Evolutionary conservation across 2,113 vertebrate genomes (phyloP).

Genomic region (Etheostoma cragini): DNA sequence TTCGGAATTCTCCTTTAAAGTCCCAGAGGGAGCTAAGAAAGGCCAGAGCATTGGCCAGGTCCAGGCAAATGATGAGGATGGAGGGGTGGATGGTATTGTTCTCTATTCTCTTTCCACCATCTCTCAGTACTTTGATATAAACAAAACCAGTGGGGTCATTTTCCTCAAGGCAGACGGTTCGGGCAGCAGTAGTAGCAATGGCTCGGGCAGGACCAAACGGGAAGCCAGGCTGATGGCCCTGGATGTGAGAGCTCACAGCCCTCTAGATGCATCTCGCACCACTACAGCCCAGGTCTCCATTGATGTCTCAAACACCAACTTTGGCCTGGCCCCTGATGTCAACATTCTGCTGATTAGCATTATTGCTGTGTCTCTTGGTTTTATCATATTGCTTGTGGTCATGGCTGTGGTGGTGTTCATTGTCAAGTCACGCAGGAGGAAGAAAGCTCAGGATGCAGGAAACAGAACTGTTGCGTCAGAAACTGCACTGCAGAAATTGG

Average conservation of each 20-base stretch:
- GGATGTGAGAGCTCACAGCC: slow-evolving; percentile 92
- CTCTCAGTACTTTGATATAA: slow-evolving; percentile 94
- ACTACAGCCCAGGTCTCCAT: slow-evolving; percentile 87
- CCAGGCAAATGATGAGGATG: slow-evolving; percentile 93
- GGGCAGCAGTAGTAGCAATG: slow-evolving; percentile 83
- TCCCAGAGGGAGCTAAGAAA: slow-evolving; percentile 91
- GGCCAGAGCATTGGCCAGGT: slow-evolving; percentile 93
- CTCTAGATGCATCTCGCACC: slow-evolving; percentile 89
- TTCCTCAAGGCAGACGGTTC: slow-evolving; percentile 91
- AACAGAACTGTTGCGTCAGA: slow-evolving; percentile 80
- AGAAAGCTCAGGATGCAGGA: slow-evolving; percentile 81
- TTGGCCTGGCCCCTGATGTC: slow-evolving; percentile 90
- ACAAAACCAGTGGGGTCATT: slow-evolving; percentile 92
- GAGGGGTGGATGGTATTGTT: slow-evolving; percentile 92
- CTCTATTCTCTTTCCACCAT: slow-evolving; percentile 89
- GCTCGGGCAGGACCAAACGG: slow-evolving; percentile 80
- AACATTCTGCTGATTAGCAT: slow-evolving; percentile 92
- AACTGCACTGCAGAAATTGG: slow-evolving; percentile 90
- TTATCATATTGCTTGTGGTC: slow-evolving; percentile 90
- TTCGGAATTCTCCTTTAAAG: slow-evolving; percentile 89
- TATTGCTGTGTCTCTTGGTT: slow-evolving; percentile 91
- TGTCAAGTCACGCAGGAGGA: slow-evolving; percentile 87
- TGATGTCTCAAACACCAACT: slow-evolving; percentile 92
- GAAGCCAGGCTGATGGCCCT: slow-evolving; percentile 91
- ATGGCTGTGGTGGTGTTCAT: slow-evolving; percentile 90